Base-by-base conservation (phyloP, 92 coral and sea anemone genomes). In the Blastomussa wellsi region DNA sequence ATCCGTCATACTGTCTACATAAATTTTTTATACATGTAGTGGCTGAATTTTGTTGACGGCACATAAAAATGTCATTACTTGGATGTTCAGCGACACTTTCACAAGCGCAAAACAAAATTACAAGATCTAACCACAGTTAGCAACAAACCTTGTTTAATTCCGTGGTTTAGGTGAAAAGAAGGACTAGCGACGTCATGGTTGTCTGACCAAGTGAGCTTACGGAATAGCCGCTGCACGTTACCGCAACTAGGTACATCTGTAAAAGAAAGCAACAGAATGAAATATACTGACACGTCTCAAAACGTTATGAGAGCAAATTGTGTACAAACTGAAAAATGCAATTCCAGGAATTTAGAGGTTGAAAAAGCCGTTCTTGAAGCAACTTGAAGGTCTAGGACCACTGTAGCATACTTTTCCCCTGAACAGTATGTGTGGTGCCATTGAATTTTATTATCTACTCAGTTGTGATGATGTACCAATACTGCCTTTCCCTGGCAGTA, bases 61-160 rank as follows among this genome's bases (percentile, higher is more conserved):
- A 14, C 33, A 6, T 9, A 26, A 16, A 13, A 62, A 8, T 1
- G 28, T 26, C 65, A 62, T 35, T 26, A 35, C 68, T 24, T 15
- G 2, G 74, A 16, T 35, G 24, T 16, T 36, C 39, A 68, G 1
- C 19, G 10, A 29, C 73, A 70, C 26, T 36, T 20, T 5, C 74
- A 32, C n/a, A 68, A 36, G 35, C 17, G 3, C 48, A 36, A 20
- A 70, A 36, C 24, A 35, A 69, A n/a, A 28, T 3, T 11, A 66
- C 37, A 67, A 33, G 14, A 33, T 33, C 41, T 35, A 69, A 0
- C 42, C 44, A n/a, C 32, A 60, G 28, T 62, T 12, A 62, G 31
- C 68, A 62, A 62, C 68, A 14, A 70, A 70, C 75, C 75, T 70
- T 70, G 48, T 70, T 70, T 70, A 35, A 70, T 70, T 70, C 75